Evolutionary conservation across 1,140 invertebrate genomes (phyloP).

Genomic region (Aphis craccivora): DNA sequence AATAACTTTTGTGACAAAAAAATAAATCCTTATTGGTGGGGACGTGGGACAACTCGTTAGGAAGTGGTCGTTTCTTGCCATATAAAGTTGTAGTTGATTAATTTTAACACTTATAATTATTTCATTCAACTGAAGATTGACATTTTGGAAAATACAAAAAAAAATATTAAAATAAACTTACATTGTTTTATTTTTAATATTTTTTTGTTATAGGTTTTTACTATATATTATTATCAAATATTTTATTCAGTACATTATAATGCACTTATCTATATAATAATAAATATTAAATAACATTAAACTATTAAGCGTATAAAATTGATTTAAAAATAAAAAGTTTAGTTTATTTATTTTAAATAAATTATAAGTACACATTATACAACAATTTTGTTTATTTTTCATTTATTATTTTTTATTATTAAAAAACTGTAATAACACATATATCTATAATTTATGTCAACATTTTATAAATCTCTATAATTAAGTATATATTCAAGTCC

Average conservation of each 20-base stretch:
- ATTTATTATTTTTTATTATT: too few relatives aligned
- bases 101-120: not conserved
- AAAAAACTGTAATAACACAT: too few relatives aligned
- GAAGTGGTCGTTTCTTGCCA: not conserved
- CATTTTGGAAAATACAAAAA: not conserved
- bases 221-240: not conserved
- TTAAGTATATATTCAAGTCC: not conserved
- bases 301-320: not conserved
- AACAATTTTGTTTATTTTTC: not conserved
- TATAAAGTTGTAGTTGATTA: not conserved
- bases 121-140: not conserved
- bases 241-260: not conserved
- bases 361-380: not conserved
- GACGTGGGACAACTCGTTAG: not conserved
- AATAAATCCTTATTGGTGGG: not conserved
- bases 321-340: not conserved
- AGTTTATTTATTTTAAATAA: not conserved
- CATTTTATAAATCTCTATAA: too few relatives aligned
- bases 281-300: not conserved
- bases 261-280: not conserved
- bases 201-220: not conserved
- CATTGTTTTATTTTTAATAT: not conserved
- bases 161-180: not conserved
- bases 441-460: too few relatives aligned
- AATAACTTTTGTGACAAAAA: not conserved